Evolutionary conservation across 2,113 vertebrate species (phyloP), one percentile per base, ranked within the genome.

Genomic region (Cynocephalus volans): DNA sequence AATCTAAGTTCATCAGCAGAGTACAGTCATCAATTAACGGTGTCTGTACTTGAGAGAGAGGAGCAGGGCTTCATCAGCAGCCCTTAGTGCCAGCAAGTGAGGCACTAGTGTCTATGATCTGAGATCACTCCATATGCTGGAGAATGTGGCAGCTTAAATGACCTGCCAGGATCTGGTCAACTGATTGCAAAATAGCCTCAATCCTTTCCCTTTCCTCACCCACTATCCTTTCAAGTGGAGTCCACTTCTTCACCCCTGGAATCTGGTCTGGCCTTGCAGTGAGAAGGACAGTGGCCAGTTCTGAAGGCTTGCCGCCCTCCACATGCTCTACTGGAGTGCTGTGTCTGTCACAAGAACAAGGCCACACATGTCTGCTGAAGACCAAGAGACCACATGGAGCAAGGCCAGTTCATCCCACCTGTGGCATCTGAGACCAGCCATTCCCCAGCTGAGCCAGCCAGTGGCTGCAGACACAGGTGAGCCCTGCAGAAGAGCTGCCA

Each of bases 21-120:
- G 56, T 70, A n/a, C 21, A 73, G 5, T 64, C 67, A 91, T 95
- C 94, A 91, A 88, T 93, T 93, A 93, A 64, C 87, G 48, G 58
- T 70, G 79, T 93, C 58, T 95, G 24, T 72, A n/a, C 83, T 80
- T 79, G 79, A 70, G 23, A 24, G 86, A 93, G 33, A 94, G 12
- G 41, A 26, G 1, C 69, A 89, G 21, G 65, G 72, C 97, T 97
- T 93, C 36, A 64, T 76, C 67, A 77, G 48, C 26, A 70, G 33
- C 58, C 73, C 21, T 50, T 23, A 64, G 54, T 72, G n/a, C 19
- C 3, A 1, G 14, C 36, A 90, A 73, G n/a, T 83, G 13, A 85
- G 54, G 24, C 14, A 84, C 15, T 56, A 19, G 24, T 8, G 26
- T 72, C 70, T 58, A 31, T 84, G 80, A 64, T 62, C 2, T 72